These are phyloP conservation scores for Petaurus breviceps DNA, from an alignment of 2,113 vertebrate species.

Conservation along the genomic window DNA sequence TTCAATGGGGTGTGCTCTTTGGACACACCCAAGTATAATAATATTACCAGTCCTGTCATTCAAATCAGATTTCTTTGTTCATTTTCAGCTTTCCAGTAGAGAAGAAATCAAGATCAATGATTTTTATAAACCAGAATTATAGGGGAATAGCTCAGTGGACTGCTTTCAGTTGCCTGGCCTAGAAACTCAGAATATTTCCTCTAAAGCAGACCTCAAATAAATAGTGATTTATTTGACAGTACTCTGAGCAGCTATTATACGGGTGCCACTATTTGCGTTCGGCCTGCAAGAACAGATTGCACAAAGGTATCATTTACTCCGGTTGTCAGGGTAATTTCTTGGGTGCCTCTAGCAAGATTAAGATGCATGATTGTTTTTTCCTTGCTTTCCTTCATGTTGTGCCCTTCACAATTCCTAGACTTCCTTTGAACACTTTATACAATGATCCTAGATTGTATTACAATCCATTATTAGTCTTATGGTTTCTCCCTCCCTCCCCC, in stretches of 20 bases:
- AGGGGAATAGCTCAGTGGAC: not conserved
- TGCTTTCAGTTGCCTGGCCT: constrained; percentile 14
- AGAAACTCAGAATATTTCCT: not conserved
- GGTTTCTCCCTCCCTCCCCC: not conserved
- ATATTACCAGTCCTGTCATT: constrained; percentile 16
- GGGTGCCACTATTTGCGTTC: constrained; percentile 6
- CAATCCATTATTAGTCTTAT: constrained; percentile 13
- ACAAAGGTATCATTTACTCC: constrained; percentile 36
- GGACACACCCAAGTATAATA: not conserved
- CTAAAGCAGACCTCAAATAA: not conserved
- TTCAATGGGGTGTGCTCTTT: not conserved
- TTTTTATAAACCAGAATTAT: constrained; percentile 42
- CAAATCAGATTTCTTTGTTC: constrained; percentile 22
- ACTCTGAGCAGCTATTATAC: not conserved
- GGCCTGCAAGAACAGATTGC: constrained; percentile 18
- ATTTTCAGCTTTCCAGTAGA: constrained; percentile 14
- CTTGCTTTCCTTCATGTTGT: not conserved
- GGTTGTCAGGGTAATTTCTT: constrained; percentile 32
- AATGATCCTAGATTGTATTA: constrained; percentile 32
- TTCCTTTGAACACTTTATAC: not conserved
- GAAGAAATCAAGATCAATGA: not conserved
- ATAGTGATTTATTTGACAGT: not conserved
- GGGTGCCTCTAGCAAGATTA: constrained; percentile 26
- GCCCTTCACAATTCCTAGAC: not conserved
- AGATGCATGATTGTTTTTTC: constrained; percentile 24